Conservation (phyloP, 1,140 invertebrate genomes). For the Lordiphosa collinella region DNA sequence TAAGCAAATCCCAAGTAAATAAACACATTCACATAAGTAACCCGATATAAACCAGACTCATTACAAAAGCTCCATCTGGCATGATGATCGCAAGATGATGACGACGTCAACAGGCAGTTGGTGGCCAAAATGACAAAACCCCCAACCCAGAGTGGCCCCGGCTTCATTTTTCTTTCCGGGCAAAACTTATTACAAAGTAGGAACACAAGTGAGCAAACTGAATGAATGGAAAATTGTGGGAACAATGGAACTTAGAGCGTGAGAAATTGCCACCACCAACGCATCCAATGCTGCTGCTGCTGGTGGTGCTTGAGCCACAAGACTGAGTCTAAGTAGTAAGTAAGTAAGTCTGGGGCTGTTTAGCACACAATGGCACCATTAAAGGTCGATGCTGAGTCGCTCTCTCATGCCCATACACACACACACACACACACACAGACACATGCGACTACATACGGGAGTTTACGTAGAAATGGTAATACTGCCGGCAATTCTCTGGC, state of each 20-base stretch:
- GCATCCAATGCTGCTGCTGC: slow-evolving; percentile 20
- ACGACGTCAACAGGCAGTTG: slow-evolving; percentile 9
- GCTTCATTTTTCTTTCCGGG: slow-evolving; percentile 34
- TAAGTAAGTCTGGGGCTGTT: slow-evolving; percentile 36
- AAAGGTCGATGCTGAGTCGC: slow-evolving; percentile 10
- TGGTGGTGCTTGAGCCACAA: slow-evolving; percentile 31
- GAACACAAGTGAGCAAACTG: slow-evolving; percentile 69
- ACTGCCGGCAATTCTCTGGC: slow-evolving; percentile 6
- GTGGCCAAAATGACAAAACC: slow-evolving; percentile 40
- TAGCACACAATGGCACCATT: slow-evolving; percentile 68
- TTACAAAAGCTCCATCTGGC: slow-evolving; percentile 18
- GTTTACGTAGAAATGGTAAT: slow-evolving; percentile 12
- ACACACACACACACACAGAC: too few relatives aligned
- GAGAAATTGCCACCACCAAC: slow-evolving; percentile 53
- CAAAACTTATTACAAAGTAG: slow-evolving; percentile 70
- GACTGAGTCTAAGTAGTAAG: slow-evolving; percentile 17
- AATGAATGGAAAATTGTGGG: slow-evolving; percentile 76
- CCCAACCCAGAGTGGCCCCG: too few relatives aligned
- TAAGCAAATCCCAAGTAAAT: too few relatives aligned
- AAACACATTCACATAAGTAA: slow-evolving; percentile 26
- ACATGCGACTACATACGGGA: too few relatives aligned
- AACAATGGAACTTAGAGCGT: slow-evolving; percentile 65
- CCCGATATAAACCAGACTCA: slow-evolving; percentile 64
- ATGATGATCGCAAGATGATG: not conserved
- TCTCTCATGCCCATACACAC: slow-evolving; percentile 2